A percentile compares a stretch with the other conserved stretches of the same genome.
phyloP scores from a whole-genome alignment of 2,888 invertebrate genomes.

The Chrysolina americana region DNA sequence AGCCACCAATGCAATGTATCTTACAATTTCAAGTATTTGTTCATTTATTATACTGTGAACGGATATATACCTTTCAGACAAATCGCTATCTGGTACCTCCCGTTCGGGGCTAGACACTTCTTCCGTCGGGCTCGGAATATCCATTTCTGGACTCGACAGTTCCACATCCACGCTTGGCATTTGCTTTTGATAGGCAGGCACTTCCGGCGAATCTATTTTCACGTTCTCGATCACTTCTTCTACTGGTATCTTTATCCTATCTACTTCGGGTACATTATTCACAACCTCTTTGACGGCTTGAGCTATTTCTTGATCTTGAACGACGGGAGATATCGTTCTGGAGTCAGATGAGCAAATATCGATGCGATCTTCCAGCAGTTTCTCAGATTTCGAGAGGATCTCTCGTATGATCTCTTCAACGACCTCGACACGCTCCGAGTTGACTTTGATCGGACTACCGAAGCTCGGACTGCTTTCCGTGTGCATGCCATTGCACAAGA shows the following conservation, averaged over 20 bases:
- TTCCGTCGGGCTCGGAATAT: constrained; percentile 38
- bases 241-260: constrained; percentile 32
- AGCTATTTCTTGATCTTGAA: constrained; percentile 73
- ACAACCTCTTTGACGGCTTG: constrained; percentile 72
- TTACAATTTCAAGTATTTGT: too few species aligned
- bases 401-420: constrained; percentile 72
- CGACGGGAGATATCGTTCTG: constrained; percentile 65
- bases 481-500: constrained; percentile 69
- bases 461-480: constrained; percentile 66
- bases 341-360: constrained; percentile 51
- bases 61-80: constrained; percentile 72
- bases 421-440: constrained; percentile 66
- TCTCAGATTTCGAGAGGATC: constrained; percentile 71
- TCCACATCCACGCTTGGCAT: constrained; percentile 15
- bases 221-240: constrained; percentile 32
- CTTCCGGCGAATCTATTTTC: constrained; percentile 17
- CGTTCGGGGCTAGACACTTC: constrained; percentile 70
- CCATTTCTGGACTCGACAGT: constrained; percentile 52
- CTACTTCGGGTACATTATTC: constrained; percentile 58
- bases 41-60: too few species aligned
- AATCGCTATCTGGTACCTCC: constrained; percentile 78
- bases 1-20: too few species aligned
- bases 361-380: constrained; percentile 68
- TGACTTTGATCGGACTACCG: constrained; percentile 64
- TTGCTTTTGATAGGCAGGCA: background rate